Evolutionary conservation across 2,113 vertebrate genomes (phyloP).

Genomic region (Lamprotornis superbus): DNA sequence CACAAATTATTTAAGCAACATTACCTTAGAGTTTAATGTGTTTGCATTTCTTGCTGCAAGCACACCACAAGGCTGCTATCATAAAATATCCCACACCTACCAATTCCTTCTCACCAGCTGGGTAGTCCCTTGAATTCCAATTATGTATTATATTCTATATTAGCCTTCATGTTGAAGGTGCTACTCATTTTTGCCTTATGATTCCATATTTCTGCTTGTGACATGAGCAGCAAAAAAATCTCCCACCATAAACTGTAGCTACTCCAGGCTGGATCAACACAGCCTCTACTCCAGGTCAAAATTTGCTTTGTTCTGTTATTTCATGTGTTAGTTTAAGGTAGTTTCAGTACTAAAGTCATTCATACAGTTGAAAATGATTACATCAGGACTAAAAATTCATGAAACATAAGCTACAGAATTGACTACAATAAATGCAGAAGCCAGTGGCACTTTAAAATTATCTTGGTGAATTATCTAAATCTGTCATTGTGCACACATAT

Average conservation of each 20-base stretch:
- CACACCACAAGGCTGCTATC: not conserved
- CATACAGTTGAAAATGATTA: not conserved
- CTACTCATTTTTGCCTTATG: not conserved
- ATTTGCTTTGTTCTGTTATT: not conserved
- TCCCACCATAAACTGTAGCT: not conserved
- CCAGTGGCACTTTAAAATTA: not conserved
- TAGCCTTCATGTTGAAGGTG: not conserved
- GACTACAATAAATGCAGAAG: not conserved
- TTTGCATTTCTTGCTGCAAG: not conserved
- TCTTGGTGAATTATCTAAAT: not conserved
- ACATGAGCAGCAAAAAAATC: not conserved
- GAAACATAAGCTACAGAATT: not conserved
- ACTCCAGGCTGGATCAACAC: not conserved
- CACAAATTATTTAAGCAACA: conserved; percentile 21
- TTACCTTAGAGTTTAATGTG: conserved; percentile 1
- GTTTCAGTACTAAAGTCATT: not conserved
- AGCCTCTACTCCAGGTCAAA: not conserved
- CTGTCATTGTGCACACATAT: not conserved
- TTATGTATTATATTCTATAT: not conserved
- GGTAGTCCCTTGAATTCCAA: not conserved
- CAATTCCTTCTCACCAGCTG: not conserved
- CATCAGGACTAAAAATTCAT: not conserved
- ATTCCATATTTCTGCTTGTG: not conserved
- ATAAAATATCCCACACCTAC: not conserved
- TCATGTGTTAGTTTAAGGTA: not conserved